Evolutionary conservation across 2,113 vertebrate genomes (phyloP).

Genomic region (Pontoporia blainvillei): DNA sequence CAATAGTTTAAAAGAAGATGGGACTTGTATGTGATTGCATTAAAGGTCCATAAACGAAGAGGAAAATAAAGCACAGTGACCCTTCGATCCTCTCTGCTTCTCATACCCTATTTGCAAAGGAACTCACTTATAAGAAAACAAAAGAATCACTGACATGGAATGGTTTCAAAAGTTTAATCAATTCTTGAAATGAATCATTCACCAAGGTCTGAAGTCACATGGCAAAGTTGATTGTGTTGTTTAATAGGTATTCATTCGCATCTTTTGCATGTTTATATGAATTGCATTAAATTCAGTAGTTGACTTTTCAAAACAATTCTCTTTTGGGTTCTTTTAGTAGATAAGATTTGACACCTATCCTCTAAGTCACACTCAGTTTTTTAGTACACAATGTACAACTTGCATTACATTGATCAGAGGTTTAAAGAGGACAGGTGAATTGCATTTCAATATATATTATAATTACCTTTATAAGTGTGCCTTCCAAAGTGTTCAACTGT

Average conservation of each 20-base stretch:
- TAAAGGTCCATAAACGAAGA: background rate
- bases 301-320: background rate
- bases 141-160: background rate
- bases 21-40: background rate
- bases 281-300: background rate
- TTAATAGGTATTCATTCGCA: background rate
- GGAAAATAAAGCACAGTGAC: background rate
- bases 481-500: background rate
- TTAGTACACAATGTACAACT: background rate
- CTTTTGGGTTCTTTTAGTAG: background rate
- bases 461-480: background rate
- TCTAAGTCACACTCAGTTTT: background rate
- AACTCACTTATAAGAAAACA: conserved; percentile 20
- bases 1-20: background rate
- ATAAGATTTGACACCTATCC: background rate
- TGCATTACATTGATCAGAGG: background rate
- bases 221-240: background rate
- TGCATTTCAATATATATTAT: conserved; percentile 1
- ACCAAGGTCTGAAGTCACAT: background rate
- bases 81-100: background rate
- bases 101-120: background rate
- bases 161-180: background rate
- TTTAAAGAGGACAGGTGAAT: background rate
- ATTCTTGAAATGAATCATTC: background rate
- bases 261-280: background rate